Percentiles rank a stretch among this genome's conserved stretches.
Conservation (phyloP, 2,888 invertebrate genomes). For the Eucera pruinosa region DNA sequence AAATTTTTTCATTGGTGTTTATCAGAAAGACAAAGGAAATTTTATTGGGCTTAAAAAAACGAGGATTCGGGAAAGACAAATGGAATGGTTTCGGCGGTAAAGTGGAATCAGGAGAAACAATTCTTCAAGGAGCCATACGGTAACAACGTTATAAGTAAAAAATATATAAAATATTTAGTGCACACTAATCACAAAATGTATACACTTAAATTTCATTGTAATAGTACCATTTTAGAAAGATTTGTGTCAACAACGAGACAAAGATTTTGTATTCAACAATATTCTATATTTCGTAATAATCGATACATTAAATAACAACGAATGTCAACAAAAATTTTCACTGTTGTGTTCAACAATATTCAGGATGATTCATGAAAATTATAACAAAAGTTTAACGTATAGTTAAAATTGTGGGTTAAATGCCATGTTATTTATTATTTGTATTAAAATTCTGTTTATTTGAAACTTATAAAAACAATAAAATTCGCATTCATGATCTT, state of each 20-base stretch:
- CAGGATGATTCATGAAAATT: constrained; percentile 38
- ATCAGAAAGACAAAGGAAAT: constrained; percentile 84
- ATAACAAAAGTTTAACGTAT: neutral
- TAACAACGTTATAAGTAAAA: constrained; percentile 63
- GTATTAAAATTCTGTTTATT: constrained; percentile 2
- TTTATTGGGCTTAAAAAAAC: constrained; percentile 89
- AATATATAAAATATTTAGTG: neutral
- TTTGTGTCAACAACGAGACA: neutral
- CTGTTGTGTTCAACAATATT: constrained; percentile 28
- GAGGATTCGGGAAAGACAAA: constrained; percentile 89
- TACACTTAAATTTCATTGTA: neutral
- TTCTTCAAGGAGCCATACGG: constrained; percentile 88
- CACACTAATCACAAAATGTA: neutral
- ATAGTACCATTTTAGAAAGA: neutral
- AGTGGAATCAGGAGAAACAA: constrained; percentile 88
- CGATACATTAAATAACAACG: constrained; percentile 72
- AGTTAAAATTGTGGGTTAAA: neutral
- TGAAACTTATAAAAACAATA: constrained; percentile 11
- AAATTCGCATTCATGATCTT: constrained; percentile 4
- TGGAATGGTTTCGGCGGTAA: constrained; percentile 94
- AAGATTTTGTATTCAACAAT: constrained; percentile 67
- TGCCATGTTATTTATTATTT: neutral
- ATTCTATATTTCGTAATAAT: constrained; percentile 72
- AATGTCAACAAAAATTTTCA: constrained; percentile 48
- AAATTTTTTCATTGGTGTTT: constrained; percentile 85